Evolutionary conservation across 1,140 invertebrate genomes (phyloP), one percentile per base, ranked within the genome.

Genomic region (Vanessa atalanta): DNA sequence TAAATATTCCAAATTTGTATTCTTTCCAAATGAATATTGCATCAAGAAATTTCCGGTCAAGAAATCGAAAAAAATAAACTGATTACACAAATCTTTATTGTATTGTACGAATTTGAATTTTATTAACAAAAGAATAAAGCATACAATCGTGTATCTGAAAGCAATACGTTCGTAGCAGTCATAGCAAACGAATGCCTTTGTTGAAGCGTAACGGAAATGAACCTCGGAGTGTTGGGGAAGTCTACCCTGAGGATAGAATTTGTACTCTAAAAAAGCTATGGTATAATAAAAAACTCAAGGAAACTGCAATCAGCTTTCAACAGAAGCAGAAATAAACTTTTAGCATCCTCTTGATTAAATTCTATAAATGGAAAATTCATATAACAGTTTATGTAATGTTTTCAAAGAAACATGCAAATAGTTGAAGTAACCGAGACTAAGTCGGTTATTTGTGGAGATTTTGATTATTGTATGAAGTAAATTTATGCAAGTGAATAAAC

Each of bases 101-200:
- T 43, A 20, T 47, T 23, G n/a, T 60, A 6, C 68, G 16, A 70
- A 63, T 63, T 37, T 63, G 31, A 14, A 1, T 15, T 9, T 26
- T 48, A 63, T 31, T 15, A 63, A 6, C 43, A n/a, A 4, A 16
- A 3, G 11, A 37, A 61, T 70, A 70, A 31, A 26, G 57, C 50
- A 26, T 50, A 48, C 9, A 50, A 48, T 57, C 12, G 23, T 50
- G 1, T 50, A 70, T 50, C 26, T 63, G 68, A 70, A 61, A 70
- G 14, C 57, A 50, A 70, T 70, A 70, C 57, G 68, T 70, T 70
- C 55, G 23, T n/a, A 70, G 57, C 14, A 47, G 68, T 70, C 68
- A 50, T 60, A 70, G 68, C 68, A 70, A 70, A 70, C 55, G 68
- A 70, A 70, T 57, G 68, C 68, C 68, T 70, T 70, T 70, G 68